phyloP scores from a whole-genome alignment of 2,888 invertebrate genomes.

The Brachypalpus laphriformis region DNA sequence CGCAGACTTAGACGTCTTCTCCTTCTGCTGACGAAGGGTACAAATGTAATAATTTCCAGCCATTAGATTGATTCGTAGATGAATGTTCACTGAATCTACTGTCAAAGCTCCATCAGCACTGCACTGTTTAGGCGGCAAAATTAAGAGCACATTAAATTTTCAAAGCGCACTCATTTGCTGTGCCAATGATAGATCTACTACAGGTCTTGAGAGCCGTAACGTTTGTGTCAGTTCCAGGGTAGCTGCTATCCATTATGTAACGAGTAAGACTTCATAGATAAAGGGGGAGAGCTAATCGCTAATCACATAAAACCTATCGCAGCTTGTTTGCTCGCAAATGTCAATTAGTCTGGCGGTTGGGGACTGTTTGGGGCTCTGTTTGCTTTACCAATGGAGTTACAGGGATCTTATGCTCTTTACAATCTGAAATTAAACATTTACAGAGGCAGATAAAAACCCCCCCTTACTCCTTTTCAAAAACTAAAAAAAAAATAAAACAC shows the following conservation, averaged over 20 bases:
- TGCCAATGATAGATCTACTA: background rate
- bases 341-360: conserved; percentile 33
- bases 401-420: background rate
- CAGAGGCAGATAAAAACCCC: conserved; percentile 4
- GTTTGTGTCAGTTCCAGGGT: conserved; percentile 32
- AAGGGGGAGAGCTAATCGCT: conserved; percentile 40
- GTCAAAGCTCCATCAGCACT: conserved; percentile 31
- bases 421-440: conserved; percentile 27
- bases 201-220: conserved; percentile 13
- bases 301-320: conserved; percentile 54
- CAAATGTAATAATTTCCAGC: conserved; percentile 69
- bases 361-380: conserved; percentile 1
- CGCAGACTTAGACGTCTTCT: background rate
- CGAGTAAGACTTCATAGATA: background rate
- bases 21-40: conserved; percentile 54
- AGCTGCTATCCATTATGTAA: conserved; percentile 39
- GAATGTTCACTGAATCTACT: conserved; percentile 51
- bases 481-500: background rate
- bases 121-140: conserved; percentile 32
- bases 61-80: conserved; percentile 65
- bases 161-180: conserved; percentile 41
- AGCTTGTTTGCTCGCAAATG: conserved; percentile 47
- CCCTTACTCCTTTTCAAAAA: background rate
- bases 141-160: conserved; percentile 51
- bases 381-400: background rate